Evolutionary conservation across 2,888 invertebrate species (phyloP), one percentile per base, ranked within the genome.

Genomic region (Neoitamus cyanurus): DNA sequence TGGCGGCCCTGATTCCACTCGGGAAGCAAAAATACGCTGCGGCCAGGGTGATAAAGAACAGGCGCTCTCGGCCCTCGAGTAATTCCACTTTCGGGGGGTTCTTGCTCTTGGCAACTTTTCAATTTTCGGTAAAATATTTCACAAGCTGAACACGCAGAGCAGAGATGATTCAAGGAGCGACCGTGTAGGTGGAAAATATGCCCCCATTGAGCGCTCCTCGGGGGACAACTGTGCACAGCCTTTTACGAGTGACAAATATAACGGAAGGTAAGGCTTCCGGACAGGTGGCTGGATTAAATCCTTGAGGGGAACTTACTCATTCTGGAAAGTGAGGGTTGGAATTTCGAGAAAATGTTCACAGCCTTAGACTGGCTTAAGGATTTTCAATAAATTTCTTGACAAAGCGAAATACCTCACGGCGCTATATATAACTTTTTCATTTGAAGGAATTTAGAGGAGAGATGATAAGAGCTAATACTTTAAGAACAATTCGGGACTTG

Each of bases 71-170:
- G 58, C 58, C 58, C 58, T 58, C 58, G 58, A 58, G 58, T 58
- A 58, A 58, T 58, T 58, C 58, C 58, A 58, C 25, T 58, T 58
- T 58, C 20, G 3, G 58, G 58, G 7, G 58, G 25, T n/a, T n/a
- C n/a, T n/a, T n/a, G 3, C 9, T 31, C 70, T 70, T 70, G 70
- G 70, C 70, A 70, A 70, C 31, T 70, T 70, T 70, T 30, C 70
- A 70, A 70, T 70, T 70, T 58, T 30, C 70, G 30, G 30, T 30
- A n/a, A 70, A 70, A 31, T 70, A 70, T 31, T 70, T 70, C 70
- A 28, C 31, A 31, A 70, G 31, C 15, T 70, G 70, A 70, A 70
- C 70, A 70, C 31, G 6, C 13, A 58, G 20, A 9, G 9, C 25
- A 6, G 58, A 25, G 9, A 20, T 20, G 48, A 48, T 48, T 48